phyloP scores from a whole-genome alignment of 2,113 vertebrate species.

The Strigops habroptila region DNA sequence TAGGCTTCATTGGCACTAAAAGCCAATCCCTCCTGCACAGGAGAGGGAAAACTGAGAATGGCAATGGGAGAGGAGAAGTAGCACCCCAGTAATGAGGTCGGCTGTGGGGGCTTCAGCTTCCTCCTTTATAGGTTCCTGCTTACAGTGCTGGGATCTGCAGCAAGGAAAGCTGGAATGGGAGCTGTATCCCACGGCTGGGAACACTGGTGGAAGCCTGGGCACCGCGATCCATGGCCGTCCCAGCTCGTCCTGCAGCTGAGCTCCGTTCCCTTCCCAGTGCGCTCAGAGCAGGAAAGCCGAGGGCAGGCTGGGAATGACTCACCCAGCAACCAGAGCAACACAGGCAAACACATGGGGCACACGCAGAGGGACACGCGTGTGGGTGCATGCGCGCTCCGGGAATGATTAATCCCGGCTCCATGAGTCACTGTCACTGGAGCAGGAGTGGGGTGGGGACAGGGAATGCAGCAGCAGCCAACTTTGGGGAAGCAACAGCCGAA shows the following conservation, averaged over 20 bases:
- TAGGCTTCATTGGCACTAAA: neutral
- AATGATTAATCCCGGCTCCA: neutral
- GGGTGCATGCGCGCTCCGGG: neutral
- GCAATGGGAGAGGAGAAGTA: neutral
- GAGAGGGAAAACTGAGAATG: neutral
- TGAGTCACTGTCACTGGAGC: neutral
- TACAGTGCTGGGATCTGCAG: neutral
- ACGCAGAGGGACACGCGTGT: neutral
- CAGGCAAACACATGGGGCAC: neutral
- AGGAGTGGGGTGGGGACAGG: neutral
- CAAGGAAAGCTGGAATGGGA: neutral
- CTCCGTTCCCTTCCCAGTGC: neutral
- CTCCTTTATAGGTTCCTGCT: neutral
- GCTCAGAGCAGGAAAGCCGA: neutral
- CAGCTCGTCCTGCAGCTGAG: neutral
- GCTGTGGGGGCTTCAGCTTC: neutral
- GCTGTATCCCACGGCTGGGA: neutral
- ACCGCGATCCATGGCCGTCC: neutral
- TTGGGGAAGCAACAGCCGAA: neutral
- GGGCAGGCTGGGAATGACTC: constrained; percentile 40
- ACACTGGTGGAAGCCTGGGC: neutral
- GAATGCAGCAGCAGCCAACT: neutral
- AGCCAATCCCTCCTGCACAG: neutral
- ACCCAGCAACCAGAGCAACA: constrained; percentile 38
- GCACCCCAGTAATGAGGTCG: neutral